Percentiles rank a stretch among this genome's conserved stretches.
phyloP scores from a whole-genome alignment of 2,888 invertebrate genomes.

The Subacronicta megacephala region DNA sequence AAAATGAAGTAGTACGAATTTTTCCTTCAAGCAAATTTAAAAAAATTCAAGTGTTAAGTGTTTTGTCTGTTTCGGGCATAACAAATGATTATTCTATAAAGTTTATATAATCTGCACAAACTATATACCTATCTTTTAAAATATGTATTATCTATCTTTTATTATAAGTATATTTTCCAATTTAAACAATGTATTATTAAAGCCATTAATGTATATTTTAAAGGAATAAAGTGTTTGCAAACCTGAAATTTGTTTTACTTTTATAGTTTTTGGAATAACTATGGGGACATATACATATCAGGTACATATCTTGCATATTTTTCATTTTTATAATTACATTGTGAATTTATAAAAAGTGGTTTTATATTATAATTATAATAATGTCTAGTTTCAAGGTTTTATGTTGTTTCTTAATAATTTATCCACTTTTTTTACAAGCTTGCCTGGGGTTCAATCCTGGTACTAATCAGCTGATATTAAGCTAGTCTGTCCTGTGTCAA shows the following conservation, averaged over 20 bases:
- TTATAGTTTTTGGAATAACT: constrained; percentile 14
- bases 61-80: constrained; percentile 23
- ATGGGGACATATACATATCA: too few relatives aligned
- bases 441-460: constrained; percentile 34
- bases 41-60: too few relatives aligned
- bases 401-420: constrained; percentile 4
- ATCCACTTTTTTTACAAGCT: constrained; percentile 30
- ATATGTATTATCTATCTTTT: constrained; percentile 23
- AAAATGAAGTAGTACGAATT: too few relatives aligned
- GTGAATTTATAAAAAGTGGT: too few relatives aligned
- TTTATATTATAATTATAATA: too few relatives aligned
- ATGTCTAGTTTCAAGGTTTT: constrained; percentile 2
- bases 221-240: constrained; percentile 67
- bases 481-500: too few relatives aligned
- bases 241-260: constrained; percentile 39
- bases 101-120: constrained; percentile 47
- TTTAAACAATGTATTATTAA: constrained; percentile 48
- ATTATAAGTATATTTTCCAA: constrained; percentile 36
- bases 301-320: too few relatives aligned
- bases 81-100: constrained; percentile 14
- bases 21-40: too few relatives aligned
- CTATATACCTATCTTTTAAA: constrained; percentile 30
- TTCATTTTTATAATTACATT: too few relatives aligned
- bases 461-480: neutral
- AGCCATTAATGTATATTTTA: constrained; percentile 49